phyloP scores from a whole-genome alignment of 2,797 vertebrate species.

The Halcyon smyrnensis region DNA sequence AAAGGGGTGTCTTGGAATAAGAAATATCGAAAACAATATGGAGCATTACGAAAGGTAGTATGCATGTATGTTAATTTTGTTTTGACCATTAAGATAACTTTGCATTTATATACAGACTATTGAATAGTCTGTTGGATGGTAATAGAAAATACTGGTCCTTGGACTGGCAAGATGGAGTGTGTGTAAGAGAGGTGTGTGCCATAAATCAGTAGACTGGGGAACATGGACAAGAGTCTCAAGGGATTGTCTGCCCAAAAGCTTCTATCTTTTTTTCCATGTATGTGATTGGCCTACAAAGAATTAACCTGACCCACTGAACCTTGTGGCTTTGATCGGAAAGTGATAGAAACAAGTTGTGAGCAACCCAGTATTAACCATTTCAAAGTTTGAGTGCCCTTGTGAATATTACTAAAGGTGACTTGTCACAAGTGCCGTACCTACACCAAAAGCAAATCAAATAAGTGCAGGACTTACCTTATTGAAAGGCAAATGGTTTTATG shows the following conservation, averaged over 20 bases:
- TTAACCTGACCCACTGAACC: neutral
- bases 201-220: neutral
- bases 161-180: neutral
- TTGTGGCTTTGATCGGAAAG: neutral
- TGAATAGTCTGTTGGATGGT: neutral
- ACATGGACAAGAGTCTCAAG: rapidly evolving
- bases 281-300: neutral
- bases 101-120: neutral
- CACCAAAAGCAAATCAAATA: neutral
- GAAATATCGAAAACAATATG: constrained; percentile 88
- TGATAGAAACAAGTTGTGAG: neutral
- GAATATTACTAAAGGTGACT: neutral
- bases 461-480: neutral
- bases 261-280: neutral
- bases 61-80: neutral
- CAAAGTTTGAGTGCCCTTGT: neutral
- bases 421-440: neutral
- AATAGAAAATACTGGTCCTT: neutral
- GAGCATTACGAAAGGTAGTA: constrained; percentile 90
- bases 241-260: neutral
- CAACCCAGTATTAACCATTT: neutral
- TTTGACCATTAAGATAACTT: neutral
- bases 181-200: neutral
- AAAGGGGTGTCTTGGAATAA: constrained; percentile 92
- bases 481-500: neutral